phyloP scores from a whole-genome alignment of 1,140 invertebrate genomes.

The Megalopta genalis region DNA sequence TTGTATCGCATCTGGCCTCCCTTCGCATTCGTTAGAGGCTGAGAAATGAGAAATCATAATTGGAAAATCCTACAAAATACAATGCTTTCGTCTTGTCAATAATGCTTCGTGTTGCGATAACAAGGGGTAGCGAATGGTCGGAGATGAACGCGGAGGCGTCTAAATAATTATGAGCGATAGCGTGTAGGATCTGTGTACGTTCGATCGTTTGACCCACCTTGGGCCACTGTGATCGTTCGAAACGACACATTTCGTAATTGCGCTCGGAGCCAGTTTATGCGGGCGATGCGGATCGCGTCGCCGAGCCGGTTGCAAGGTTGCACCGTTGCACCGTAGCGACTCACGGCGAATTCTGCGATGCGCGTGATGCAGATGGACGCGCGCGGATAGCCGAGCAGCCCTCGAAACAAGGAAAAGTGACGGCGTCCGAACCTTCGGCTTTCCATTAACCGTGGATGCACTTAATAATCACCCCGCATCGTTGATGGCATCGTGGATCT shows the following conservation, averaged over 20 bases:
- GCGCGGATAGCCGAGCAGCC: slow-evolving; percentile 16
- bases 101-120: too few species aligned
- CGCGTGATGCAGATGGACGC: slow-evolving; percentile 40
- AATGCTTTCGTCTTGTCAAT: too few species aligned
- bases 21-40: too few species aligned
- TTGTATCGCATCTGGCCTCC: too few species aligned
- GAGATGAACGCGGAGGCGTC: slow-evolving; percentile 11
- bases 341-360: not conserved
- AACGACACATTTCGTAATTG: slow-evolving; percentile 67
- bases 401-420: slow-evolving; percentile 22
- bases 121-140: too few species aligned
- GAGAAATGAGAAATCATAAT: too few species aligned
- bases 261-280: slow-evolving; percentile 51
- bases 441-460: slow-evolving; percentile 64
- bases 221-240: slow-evolving; percentile 61
- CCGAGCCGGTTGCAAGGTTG: too few species aligned
- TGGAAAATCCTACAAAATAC: too few species aligned
- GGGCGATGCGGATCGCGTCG: slow-evolving; percentile 26
- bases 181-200: too few species aligned
- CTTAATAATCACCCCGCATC: slow-evolving; percentile 75
- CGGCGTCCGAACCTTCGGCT: not conserved
- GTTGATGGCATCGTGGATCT: slow-evolving; percentile 56
- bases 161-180: too few species aligned
- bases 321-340: too few species aligned
- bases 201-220: not conserved